Conservation (phyloP, 2,888 invertebrate species). For the Leucophenga montana region DNA sequence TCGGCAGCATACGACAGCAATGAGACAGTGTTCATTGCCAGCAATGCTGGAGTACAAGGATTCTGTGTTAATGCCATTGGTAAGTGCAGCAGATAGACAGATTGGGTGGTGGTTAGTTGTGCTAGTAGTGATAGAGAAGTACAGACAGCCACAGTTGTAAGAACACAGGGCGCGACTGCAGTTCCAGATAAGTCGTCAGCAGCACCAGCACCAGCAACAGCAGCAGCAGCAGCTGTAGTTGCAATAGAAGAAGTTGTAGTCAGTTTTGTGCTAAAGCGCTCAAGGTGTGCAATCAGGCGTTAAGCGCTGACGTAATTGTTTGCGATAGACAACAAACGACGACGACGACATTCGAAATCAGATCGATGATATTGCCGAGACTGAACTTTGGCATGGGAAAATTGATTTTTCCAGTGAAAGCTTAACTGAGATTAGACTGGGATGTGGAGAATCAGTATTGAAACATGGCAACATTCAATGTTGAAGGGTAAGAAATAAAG, state of each 20-base stretch:
- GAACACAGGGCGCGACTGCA: neutral
- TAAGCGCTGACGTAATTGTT: constrained; percentile 56
- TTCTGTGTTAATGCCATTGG: constrained; percentile 72
- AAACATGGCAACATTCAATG: no score
- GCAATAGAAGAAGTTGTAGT: no score
- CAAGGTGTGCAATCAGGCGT: constrained; percentile 54
- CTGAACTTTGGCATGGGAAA: constrained; percentile 17
- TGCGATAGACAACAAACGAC: constrained; percentile 26
- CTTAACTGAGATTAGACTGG: neutral
- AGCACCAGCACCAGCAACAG: no score
- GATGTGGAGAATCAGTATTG: no score
- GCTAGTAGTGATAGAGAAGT: no score
- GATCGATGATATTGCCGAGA: neutral
- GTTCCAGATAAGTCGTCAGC: no score
- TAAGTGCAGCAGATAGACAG: constrained; percentile 52
- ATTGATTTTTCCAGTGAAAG: neutral
- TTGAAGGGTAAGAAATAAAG: neutral
- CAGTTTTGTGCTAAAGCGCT: neutral
- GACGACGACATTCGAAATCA: neutral
- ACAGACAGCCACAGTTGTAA: neutral
- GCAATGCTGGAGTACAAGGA: constrained; percentile 74
- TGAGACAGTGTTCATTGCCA: constrained; percentile 81
- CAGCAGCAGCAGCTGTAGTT: no score
- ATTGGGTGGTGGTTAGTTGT: neutral
- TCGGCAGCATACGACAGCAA: constrained; percentile 72